phyloP scores from a whole-genome alignment of 2,113 vertebrate genomes.

The Hemibates koningsi region DNA sequence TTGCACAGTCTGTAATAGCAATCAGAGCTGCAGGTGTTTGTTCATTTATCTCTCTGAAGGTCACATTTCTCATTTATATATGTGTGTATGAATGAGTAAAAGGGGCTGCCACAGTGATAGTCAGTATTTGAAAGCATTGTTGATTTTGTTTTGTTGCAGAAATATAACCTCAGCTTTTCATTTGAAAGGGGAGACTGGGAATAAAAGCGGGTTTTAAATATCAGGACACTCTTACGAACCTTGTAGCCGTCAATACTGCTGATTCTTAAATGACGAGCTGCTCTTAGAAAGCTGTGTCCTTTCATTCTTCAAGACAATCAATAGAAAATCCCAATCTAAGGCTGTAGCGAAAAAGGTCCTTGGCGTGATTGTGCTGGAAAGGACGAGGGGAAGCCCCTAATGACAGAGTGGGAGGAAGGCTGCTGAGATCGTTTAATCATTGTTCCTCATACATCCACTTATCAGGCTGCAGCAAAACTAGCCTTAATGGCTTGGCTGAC shows the following conservation, averaged over 20 bases:
- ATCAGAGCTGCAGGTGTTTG: neutral
- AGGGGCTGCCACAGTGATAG: neutral
- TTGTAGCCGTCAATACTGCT: neutral
- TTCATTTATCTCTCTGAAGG: neutral
- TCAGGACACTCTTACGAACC: neutral
- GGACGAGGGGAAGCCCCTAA: conserved; percentile 5
- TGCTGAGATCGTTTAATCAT: conserved; percentile 55
- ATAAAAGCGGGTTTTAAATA: neutral
- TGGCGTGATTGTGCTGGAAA: conserved; percentile 5
- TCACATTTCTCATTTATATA: neutral
- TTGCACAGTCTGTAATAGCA: neutral
- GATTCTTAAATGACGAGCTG: neutral
- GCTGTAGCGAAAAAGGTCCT: conserved; percentile 5
- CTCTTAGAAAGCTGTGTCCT: neutral
- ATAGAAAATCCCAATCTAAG: neutral
- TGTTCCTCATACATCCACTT: conserved; percentile 37
- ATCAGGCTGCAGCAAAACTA: conserved; percentile 34
- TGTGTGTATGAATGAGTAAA: neutral
- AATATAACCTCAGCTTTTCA: neutral
- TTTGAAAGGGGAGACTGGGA: neutral
- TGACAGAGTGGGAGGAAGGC: conserved; percentile 30
- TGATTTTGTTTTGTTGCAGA: neutral
- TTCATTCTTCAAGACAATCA: neutral
- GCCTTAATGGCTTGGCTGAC: conserved; percentile 22
- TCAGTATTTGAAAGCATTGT: neutral